Base-by-base conservation (phyloP, 2,888 invertebrate species). In the Cyrtodaria siliqua region DNA sequence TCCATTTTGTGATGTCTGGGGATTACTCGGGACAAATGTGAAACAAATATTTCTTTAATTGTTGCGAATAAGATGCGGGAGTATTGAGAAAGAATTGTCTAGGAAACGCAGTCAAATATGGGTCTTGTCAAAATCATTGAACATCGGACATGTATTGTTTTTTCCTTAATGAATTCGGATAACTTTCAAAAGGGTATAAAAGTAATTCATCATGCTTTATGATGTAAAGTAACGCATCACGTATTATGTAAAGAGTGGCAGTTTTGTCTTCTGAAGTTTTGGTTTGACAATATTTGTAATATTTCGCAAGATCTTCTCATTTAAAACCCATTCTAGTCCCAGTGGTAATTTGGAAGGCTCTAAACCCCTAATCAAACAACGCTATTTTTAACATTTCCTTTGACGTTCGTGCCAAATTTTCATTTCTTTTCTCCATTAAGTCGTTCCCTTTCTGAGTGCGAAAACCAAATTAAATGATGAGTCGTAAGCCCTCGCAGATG, bases 401-500 rank as follows among this genome's bases (percentile, higher is more conserved):
- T 50, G 57, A 38, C 59, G 57, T 67, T 57, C 49, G 49, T 59
- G 59, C 67, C 67, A 67, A 67, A 52, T 24, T 50, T 57, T 59
- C 40, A 67, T 57, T 38, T 52, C 59, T 52, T 57, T 57, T n/a
- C 57, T 55, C 47, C 68, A 55, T 69, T 69, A 60, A 53, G 52
- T 55, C 53, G 29, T 24, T 56, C 55, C 53, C 50, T 55, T 53
- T 53, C 61, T 61, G 47, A 55, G 61, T 61, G 61, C 29, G 69
- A 69, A 55, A 53, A 53, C 69, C 53, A 61, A 69, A 69, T 69
- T 69, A 69, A 69, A 55, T 60, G 69, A 56, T 47, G 69, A 61
- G 44, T 55, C 47, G 55, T 55, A 69, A 69, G 69, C 69, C 29
- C 38, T 33, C 50, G 20, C 61, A 61, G 55, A 61, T 61, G 61